Base-by-base conservation (phyloP, 1,140 invertebrate genomes). In the Pachyrhynchus sulphureomaculatus region DNA sequence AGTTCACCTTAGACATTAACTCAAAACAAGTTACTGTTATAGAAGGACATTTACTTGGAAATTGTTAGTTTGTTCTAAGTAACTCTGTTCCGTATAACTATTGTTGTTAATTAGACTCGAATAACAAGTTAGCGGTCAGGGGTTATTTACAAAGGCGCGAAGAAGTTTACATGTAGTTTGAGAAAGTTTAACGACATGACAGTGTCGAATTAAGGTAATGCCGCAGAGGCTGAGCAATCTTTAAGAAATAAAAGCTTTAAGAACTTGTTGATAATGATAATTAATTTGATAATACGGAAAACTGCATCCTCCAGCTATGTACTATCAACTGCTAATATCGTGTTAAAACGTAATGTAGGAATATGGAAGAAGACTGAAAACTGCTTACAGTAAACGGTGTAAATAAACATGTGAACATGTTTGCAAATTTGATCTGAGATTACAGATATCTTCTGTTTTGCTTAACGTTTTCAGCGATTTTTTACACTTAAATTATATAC, bases 91-190 rank as follows among this genome's bases (percentile, higher is more conserved):
- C 26, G 18, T 54, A 33, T 45, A 42, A 42, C 41, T 29, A 41
- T 57, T 57, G 32, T 39, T 57, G 44, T 47, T 47, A 57, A 57
- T 57, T 57, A 57, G 54, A 41, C 18, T 57, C 42, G 26, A 48
- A 57, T 57, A 36, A 48, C 54, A 48, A 29, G 54, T 48, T 18
- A n/a, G 26, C 42, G 54, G 41, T 48, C 23, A 12, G 42, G 42
- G 29, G 41, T 47, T 57, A 42, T 57, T 57, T 47, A 42, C 54
- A 36, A 57, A 57, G 54, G 37, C 37, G 42, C 33, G 42, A 57
- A 57, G 37, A 57, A 57, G 41, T 57, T 57, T 57, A 37, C 54
- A 47, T 47, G 41, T 57, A 57, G 54, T 57, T 57, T 33, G 21
- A 42, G 37, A 57, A 57, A 39, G 44, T 57, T 57, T 34, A 10